Evolutionary conservation across 2,888 invertebrate genomes (phyloP), one percentile per base, ranked within the genome.

Genomic region (Thecocarcelia acutangulata): DNA sequence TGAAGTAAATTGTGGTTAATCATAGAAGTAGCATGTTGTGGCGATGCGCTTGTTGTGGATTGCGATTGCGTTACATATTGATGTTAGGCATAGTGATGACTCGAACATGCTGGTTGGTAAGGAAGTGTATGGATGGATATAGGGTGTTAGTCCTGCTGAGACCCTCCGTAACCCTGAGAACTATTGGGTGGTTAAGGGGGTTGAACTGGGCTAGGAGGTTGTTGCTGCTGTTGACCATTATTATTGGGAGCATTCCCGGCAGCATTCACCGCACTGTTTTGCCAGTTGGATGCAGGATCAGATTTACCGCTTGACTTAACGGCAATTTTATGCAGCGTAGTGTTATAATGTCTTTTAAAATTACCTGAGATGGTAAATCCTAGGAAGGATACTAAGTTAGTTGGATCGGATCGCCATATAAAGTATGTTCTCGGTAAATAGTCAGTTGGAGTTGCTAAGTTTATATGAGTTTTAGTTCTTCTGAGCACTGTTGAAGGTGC

Each of bases 291-390:
- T 0, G 96, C 96, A n/a, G 96, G 96, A 90, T 97, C 96, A 0
- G 96, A 96, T 84, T 95, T 94, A 0, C 96, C 96, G 84, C 96
- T 96, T 56, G 96, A 95, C 87, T 96, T 95, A 0, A 97, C 96
- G 0, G 97, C 97, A 88, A 97, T 97, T 91, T 97, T 97, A 87
- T 97, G 97, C 85, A 97, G 90, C 52, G 97, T 97, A 15, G 97
- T 97, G 87, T 97, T 97, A 90, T 97, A 97, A 90, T 97, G 97
- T 75, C 97, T 93, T 90, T 97, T 97, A 64, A 97, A 91, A 90
- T 97, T 97, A 0, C 97, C 97, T 13, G 97, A 97, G 91, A 96
- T 96, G 21, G 97, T 97, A 89, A 97, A 97, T 97, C 97, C n/a
- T n/a, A n/a, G n/a, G n/a, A n/a, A n/a, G n/a, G n/a, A n/a, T n/a